Evolutionary conservation across 1,140 invertebrate genomes (phyloP).

Genomic region (Apocrypta bakeri): DNA sequence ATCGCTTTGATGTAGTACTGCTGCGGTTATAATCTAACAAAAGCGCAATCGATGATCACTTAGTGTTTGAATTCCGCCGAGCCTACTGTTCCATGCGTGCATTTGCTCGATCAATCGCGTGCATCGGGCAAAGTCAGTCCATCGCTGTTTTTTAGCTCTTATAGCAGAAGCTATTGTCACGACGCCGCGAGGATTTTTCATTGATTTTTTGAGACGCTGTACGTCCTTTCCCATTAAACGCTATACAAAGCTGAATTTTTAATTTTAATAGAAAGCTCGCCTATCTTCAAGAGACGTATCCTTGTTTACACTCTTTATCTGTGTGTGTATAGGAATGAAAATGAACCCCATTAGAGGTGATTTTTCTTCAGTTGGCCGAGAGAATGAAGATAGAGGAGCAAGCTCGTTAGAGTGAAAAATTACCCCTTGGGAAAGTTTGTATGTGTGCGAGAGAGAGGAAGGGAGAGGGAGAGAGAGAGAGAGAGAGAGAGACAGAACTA

Average conservation of each 20-base stretch:
- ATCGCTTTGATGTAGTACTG: too few species aligned
- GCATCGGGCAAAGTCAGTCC: not conserved
- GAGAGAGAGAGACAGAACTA: not conserved
- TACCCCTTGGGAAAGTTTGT: conserved; percentile 1
- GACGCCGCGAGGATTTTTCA: not conserved
- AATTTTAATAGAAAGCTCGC: not conserved
- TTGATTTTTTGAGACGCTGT: not conserved
- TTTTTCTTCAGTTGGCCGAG: conserved; percentile 20
- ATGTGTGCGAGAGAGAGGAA: not conserved
- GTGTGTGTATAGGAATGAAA: conserved; percentile 1
- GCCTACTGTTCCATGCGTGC: not conserved
- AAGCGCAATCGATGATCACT: conserved; percentile 39
- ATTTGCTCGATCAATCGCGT: not conserved
- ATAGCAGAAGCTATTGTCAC: not conserved
- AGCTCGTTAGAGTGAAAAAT: conserved; percentile 40
- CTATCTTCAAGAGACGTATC: not conserved
- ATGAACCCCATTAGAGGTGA: conserved; percentile 25
- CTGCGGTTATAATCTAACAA: not conserved
- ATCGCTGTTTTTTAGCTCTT: not conserved
- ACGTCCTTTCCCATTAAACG: too few species aligned
- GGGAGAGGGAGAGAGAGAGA: not conserved
- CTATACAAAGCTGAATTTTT: not conserved
- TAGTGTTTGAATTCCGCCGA: not conserved
- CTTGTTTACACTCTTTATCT: conserved; percentile 24
- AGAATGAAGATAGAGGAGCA: conserved; percentile 23